Percentiles rank a stretch among this genome's conserved stretches.
phyloP scores from a whole-genome alignment of 2,113 vertebrate genomes.

The Antechinus stuartii region DNA sequence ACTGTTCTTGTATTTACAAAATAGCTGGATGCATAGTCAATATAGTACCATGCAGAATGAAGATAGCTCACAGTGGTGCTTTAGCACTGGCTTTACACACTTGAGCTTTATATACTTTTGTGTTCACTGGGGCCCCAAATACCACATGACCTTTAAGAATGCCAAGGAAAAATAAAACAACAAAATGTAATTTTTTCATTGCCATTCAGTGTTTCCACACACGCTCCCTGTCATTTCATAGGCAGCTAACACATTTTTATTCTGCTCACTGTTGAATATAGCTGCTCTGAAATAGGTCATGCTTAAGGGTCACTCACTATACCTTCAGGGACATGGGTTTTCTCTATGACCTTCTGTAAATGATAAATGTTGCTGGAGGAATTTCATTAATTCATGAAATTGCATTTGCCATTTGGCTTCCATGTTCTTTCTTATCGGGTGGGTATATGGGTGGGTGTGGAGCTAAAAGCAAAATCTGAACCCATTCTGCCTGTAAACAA shows the following conservation, averaged over 20 bases:
- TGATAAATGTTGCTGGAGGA: conserved; percentile 36
- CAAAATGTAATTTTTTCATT: conserved; percentile 54
- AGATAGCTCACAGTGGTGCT: conserved; percentile 47
- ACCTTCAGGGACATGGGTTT: accelerated
- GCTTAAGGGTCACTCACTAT: background rate
- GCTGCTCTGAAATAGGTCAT: accelerated
- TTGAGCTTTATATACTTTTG: conserved; percentile 67
- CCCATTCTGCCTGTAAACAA: conserved; percentile 24
- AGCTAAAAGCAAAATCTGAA: background rate
- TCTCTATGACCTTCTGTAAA: conserved; percentile 25
- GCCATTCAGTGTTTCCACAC: background rate
- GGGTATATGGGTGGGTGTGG: background rate
- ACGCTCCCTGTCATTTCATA: background rate
- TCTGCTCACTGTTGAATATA: conserved; percentile 23
- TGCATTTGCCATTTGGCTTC: conserved; percentile 49
- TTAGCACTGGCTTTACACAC: conserved; percentile 53
- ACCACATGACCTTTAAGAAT: conserved; percentile 74
- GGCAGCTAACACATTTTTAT: conserved; percentile 2
- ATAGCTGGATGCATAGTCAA: conserved; percentile 54
- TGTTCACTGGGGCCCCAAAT: conserved; percentile 60
- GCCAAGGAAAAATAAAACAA: conserved; percentile 63
- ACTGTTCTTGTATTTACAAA: conserved; percentile 74
- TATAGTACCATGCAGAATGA: conserved; percentile 1
- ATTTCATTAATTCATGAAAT: conserved; percentile 11
- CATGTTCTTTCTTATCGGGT: conserved; percentile 33